phyloP scores from a whole-genome alignment of 2,888 invertebrate genomes.

The Caenorhabditis sp. region DNA sequence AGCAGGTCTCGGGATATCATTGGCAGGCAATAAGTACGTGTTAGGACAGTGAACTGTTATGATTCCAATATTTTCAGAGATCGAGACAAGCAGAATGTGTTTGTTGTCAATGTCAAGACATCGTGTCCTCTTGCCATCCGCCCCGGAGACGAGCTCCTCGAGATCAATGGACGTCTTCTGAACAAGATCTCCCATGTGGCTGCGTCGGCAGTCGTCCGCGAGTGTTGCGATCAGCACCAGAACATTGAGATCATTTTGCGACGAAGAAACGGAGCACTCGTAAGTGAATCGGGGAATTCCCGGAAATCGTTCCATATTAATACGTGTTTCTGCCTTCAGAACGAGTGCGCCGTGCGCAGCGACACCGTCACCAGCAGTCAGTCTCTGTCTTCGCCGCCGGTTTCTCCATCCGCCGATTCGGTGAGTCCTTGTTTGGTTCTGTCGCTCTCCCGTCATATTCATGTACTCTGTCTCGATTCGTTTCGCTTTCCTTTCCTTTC shows the following conservation, averaged over 20 bases:
- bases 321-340: slow-evolving; percentile 61
- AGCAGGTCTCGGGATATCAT: slow-evolving; percentile 91
- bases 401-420: slow-evolving; percentile 44
- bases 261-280: slow-evolving; percentile 66
- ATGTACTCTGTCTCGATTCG: slow-evolving; percentile 18
- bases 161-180: slow-evolving; percentile 95
- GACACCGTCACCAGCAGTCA: slow-evolving; percentile 58
- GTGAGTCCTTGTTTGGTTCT: too few relatives aligned
- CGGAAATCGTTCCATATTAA: slow-evolving; percentile 8
- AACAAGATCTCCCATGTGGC: slow-evolving; percentile 96
- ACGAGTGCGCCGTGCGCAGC: slow-evolving; percentile 66
- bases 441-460: slow-evolving; percentile 51
- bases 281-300: slow-evolving; percentile 33
- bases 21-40: slow-evolving; percentile 91
- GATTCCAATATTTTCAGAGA: too few relatives aligned
- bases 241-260: slow-evolving; percentile 74
- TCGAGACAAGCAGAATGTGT: slow-evolving; percentile 87
- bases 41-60: background rate
- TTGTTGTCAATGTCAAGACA: slow-evolving; percentile 95
- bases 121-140: slow-evolving; percentile 89
- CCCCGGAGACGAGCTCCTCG: slow-evolving; percentile 95
- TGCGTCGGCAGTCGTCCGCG: slow-evolving; percentile 95
- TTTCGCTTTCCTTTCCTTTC: background rate
- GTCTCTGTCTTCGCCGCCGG: slow-evolving; percentile 35
- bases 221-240: slow-evolving; percentile 74